Base-by-base conservation (phyloP, 2,888 invertebrate genomes). In the Eutolmus rufibarbis region DNA sequence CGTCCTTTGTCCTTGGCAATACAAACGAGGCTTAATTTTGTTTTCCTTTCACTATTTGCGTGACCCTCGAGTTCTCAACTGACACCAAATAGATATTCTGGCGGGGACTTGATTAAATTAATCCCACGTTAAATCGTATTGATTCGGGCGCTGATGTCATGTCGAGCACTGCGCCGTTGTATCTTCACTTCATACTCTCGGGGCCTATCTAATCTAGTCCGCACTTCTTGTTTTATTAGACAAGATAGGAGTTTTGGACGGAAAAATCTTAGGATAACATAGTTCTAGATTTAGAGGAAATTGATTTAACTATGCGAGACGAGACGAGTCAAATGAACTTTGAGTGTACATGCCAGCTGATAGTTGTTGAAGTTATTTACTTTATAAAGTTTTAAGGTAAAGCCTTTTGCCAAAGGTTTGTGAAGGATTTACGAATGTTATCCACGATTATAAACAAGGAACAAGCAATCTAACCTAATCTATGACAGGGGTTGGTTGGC, bases 11-110 rank as follows among this genome's bases (percentile, higher is more conserved):
- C 28, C 40, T 28, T 51, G 51, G 28, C 51, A 79, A 51, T 51
- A 79, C 51, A 28, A 79, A 51, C 31, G 7, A 56, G 40, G 16
- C 23, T 84, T 66, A 57, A 66, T 84, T 84, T 84, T 37, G 34
- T 37, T 84, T 84, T 66, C 37, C n/a, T 84, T 82, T 84, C n/a
- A 23, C 79, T 57, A 66, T 84, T 84, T 84, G 82, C 66, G 82
- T 84, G 82, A 40, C 82, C 57, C 82, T 56, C 31, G 66, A 40
- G 31, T 9, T 23, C 40, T 66, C 19, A 66, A 66, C 9, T 28
- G 66, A 37, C 66, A 31, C 23, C 37, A 84, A 57, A 66, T 37
- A 66, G 57, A 66, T 37, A 40, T 84, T 37, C 40, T 37, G 57
- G 28, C 37, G 16, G 66, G 19, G 82, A 84, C 66, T 56, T 84